Evolutionary conservation across 2,888 invertebrate species (phyloP).

Genomic region (Crepidodera aurea): DNA sequence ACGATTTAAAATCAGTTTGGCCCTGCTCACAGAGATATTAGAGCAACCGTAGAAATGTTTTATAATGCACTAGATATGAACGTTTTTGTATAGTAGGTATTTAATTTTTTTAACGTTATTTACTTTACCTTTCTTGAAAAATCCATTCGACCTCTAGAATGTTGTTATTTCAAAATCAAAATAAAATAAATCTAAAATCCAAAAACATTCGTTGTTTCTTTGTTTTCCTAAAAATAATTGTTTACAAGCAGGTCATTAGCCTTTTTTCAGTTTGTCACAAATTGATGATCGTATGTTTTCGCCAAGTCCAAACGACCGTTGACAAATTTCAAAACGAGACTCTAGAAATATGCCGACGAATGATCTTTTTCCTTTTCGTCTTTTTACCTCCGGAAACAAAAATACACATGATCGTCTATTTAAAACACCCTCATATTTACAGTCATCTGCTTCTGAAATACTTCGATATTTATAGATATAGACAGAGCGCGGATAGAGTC

Average conservation of each 20-base stretch:
- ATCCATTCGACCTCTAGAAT: no score
- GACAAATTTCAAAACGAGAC: slow-evolving; percentile 24
- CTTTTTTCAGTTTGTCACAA: slow-evolving; percentile 12
- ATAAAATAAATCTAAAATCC: no score
- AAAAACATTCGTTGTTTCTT: no score
- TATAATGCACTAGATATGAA: no score
- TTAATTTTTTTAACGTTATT: no score
- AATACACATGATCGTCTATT: slow-evolving; percentile 37
- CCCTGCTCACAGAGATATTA: no score
- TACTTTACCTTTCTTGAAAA: no score
- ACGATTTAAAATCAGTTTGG: no score
- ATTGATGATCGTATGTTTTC: slow-evolving; percentile 21
- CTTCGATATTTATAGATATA: slow-evolving; percentile 39
- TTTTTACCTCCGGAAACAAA: slow-evolving; percentile 39
- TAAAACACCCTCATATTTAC: slow-evolving; percentile 41
- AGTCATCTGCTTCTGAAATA: slow-evolving; percentile 42
- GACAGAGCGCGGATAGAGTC: slow-evolving; percentile 24
- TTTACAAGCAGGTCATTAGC: slow-evolving; percentile 20
- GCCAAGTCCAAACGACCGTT: slow-evolving; percentile 21
- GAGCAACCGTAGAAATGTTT: no score
- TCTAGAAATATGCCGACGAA: slow-evolving; percentile 7
- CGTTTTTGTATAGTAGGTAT: no score
- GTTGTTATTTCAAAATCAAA: no score
- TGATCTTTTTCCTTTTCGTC: slow-evolving; percentile 22
- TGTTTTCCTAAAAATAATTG: slow-evolving; percentile 1